A percentile compares a stretch with the other conserved stretches of the same genome.
phyloP scores from a whole-genome alignment of 2,797 vertebrate species.

The Chromobotia macracanthus region DNA sequence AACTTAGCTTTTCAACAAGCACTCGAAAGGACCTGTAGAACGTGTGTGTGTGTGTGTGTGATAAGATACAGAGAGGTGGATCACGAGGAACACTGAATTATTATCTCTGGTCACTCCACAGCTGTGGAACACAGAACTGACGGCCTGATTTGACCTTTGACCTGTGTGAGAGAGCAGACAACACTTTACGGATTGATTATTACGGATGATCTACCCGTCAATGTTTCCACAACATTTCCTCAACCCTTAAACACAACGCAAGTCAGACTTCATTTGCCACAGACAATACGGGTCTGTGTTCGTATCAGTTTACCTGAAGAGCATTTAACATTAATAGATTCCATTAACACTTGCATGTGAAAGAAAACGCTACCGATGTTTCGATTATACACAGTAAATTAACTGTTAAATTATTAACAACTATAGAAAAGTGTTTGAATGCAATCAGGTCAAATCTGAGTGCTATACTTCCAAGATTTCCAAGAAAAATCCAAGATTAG shows the following conservation, averaged over 20 bases:
- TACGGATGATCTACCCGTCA: neutral
- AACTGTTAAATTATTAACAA: neutral
- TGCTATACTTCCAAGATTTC: too few relatives aligned
- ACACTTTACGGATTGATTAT: constrained; percentile 18
- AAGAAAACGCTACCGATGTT: neutral
- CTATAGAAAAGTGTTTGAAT: neutral
- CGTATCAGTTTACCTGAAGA: neutral
- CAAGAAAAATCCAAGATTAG: too few relatives aligned
- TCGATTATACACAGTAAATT: neutral
- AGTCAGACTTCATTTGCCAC: neutral
- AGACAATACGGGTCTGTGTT: neutral
- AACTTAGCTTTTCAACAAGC: neutral
- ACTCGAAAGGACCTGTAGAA: neutral
- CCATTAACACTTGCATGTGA: neutral
- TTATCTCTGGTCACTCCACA: constrained; percentile 4
- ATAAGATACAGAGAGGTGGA: constrained; percentile 10
- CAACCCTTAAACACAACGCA: neutral
- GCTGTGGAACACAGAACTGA: constrained; percentile 10
- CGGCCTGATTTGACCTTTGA: constrained; percentile 27
- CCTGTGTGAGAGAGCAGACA: constrained; percentile 17
- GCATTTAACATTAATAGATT: neutral
- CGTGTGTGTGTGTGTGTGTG: constrained; percentile 2
- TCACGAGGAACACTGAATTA: neutral
- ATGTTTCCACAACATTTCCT: constrained; percentile 8
- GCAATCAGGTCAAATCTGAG: too few relatives aligned